Evolutionary conservation across 2,797 vertebrate genomes (phyloP).

Genomic region (Sandelia bainsii): DNA sequence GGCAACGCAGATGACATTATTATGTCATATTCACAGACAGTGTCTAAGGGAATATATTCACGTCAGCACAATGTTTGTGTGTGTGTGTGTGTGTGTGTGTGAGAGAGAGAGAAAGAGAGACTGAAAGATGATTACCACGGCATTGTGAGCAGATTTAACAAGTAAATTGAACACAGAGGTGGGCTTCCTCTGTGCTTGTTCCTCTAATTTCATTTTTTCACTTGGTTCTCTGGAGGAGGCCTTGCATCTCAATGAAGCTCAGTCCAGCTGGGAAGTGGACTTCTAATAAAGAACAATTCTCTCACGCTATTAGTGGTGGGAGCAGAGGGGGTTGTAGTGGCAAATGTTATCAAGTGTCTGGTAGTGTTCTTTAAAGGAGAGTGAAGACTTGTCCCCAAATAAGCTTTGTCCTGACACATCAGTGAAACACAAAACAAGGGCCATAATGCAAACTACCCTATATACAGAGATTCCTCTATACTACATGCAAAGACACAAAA

Average conservation of each 20-base stretch:
- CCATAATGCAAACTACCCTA: neutral
- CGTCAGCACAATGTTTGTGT: constrained; percentile 12
- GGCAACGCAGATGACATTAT: constrained; percentile 30
- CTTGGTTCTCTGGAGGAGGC: constrained; percentile 11
- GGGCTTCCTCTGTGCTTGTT: constrained; percentile 31
- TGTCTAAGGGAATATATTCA: constrained; percentile 38
- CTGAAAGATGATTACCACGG: constrained; percentile 41
- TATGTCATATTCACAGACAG: constrained; percentile 29
- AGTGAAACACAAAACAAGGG: neutral
- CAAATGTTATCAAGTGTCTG: neutral
- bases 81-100: neutral
- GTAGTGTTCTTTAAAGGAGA: neutral
- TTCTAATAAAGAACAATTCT: constrained; percentile 34
- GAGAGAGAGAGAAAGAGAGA: constrained; percentile 1
- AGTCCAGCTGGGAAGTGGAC: constrained; percentile 34
- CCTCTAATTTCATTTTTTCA: constrained; percentile 60
- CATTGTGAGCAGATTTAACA: constrained; percentile 49
- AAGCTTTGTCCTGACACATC: neutral
- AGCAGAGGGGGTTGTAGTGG: neutral
- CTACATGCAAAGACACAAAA: neutral
- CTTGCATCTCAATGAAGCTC: constrained; percentile 49
- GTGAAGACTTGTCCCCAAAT: neutral
- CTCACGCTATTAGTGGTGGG: constrained; percentile 14
- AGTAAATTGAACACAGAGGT: constrained; percentile 60
- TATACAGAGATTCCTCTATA: neutral